Evolutionary conservation across 1,140 invertebrate species (phyloP), one percentile per base, ranked within the genome.

Genomic region (Trinorchestia longiramus): DNA sequence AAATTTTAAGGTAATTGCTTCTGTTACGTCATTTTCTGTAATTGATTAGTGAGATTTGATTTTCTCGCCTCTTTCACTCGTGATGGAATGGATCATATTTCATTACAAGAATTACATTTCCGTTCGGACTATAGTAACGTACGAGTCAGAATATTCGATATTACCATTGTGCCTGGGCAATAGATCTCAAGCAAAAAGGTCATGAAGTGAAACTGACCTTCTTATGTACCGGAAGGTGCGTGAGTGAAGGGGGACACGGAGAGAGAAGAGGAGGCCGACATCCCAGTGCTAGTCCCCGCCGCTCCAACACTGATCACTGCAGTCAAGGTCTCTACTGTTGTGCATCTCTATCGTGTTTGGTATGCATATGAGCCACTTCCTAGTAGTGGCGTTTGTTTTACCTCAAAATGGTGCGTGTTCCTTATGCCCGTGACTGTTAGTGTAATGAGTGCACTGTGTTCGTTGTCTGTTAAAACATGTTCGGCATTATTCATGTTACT

Each of bases 231-330:
- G 62, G 62, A 4, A 91, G 88, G 43, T 91, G 88, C 43, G 88
- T 91, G 43, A 91, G 88, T 91, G 88, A 91, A 3, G 88, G 88
- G 28, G 88, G 88, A 15, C 88, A 42, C 43, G 88, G 88, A 28
- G 88, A 91, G 28, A 42, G 88, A 43, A 91, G 88, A 91, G 88
- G 41, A 91, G 88, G 88, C 28, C 41, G 88, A 42, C 88, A 91
- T 41, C 88, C 88, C 41, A 91, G 88, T 28, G 88, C 88, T 41
- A 91, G 88, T 42, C 88, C 88, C 43, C 88, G 88, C 19, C 41
- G 88, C 4, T 23, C 88, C 88, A 91, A 91, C 36, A 91, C 88
- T 42, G 88, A 91, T 42, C 88, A 91, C 43, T 91, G 28, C 41
- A 91, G 41, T 42, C 88, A 91, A 43, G 88, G 88, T 91, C 11